Conservation (phyloP, 2,888 invertebrate species). For the Cryptocheilus praepositus region DNA sequence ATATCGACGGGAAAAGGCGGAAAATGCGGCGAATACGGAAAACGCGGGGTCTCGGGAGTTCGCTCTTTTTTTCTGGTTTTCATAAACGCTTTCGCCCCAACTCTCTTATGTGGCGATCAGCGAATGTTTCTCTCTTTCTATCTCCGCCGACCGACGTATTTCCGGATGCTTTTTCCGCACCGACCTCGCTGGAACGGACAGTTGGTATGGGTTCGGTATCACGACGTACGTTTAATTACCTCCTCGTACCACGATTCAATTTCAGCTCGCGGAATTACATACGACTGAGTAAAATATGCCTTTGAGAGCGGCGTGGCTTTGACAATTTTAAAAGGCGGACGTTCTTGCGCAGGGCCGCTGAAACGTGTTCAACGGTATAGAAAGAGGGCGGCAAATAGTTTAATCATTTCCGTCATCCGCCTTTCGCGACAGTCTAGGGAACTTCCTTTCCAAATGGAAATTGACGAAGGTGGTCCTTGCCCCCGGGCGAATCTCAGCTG, state of each 20-base stretch:
- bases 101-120: too few relatives aligned
- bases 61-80: not conserved
- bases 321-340: not conserved
- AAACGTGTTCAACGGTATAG: not conserved
- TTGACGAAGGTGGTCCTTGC: constrained; percentile 33
- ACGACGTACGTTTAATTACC: constrained; percentile 7
- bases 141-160: too few relatives aligned
- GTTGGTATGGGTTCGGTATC: too few relatives aligned
- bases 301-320: not conserved
- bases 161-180: too few relatives aligned
- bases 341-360: not conserved
- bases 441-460: constrained; percentile 47
- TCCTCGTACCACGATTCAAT: not conserved
- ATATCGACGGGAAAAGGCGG: not conserved
- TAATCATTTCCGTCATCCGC: not conserved
- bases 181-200: too few relatives aligned
- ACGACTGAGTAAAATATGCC: not conserved
- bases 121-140: too few relatives aligned
- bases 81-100: too few relatives aligned
- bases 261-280: not conserved
- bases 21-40: not conserved
- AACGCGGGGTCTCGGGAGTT: not conserved
- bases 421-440: not conserved
- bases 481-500: constrained; percentile 27
- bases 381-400: not conserved